Percentiles rank a stretch among this genome's conserved stretches.
Conservation (phyloP, 2,888 invertebrate genomes). For the Acanthosepion esculentum region DNA sequence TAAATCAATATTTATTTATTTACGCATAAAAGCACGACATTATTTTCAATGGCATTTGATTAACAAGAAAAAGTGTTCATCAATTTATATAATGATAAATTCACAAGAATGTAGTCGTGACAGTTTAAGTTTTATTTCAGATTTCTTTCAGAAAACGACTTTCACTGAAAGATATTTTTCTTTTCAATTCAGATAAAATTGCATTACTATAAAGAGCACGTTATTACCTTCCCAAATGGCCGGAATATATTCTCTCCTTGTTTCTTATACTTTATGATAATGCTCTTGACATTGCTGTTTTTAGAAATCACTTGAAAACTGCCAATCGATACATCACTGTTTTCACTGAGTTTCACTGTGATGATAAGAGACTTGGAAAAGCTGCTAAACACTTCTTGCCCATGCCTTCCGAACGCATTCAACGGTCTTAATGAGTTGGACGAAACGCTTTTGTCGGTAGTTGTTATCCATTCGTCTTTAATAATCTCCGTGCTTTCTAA, state of each 20-base stretch:
- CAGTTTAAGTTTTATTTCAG: no score
- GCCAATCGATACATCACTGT: background rate
- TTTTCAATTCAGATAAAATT: no score
- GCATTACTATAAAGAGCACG: no score
- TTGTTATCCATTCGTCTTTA: slow-evolving; percentile 42
- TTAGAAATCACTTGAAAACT: slow-evolving; percentile 4
- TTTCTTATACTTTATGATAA: background rate
- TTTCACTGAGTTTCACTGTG: background rate
- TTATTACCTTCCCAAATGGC: slow-evolving; percentile 36
- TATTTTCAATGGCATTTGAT: no score
- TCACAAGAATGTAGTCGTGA: no score
- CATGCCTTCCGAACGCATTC: background rate
- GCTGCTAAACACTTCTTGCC: background rate
- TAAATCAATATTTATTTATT: no score
- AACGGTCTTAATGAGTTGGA: background rate
- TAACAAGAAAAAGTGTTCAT: no score
- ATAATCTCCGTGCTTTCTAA: background rate
- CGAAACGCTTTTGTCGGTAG: background rate
- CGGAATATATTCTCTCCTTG: background rate
- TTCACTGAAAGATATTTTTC: no score
- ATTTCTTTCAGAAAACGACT: no score
- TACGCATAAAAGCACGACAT: no score
- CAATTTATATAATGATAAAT: no score
- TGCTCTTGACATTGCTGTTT: slow-evolving; percentile 24
- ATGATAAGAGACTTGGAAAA: background rate